These are phyloP conservation scores for Balanococcus diminutus DNA, from an alignment of 2,888 invertebrate genomes.

Conservation along the genomic window DNA sequence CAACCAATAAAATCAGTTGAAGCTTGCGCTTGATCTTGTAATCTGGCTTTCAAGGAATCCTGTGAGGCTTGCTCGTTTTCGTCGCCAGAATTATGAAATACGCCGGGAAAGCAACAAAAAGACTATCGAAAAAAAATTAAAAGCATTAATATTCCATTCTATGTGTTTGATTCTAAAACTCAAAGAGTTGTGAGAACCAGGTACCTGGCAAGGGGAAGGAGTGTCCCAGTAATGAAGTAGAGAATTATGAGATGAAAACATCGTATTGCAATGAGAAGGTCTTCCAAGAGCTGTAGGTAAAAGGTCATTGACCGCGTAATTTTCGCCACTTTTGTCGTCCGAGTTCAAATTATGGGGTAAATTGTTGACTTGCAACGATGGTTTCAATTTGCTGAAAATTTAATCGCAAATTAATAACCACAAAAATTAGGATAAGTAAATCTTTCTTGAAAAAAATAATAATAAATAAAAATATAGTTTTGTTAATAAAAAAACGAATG, in stretches of 20 bases:
- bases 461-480: too few relatives aligned
- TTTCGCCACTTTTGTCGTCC: conserved; percentile 25
- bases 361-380: background rate
- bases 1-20: conserved; percentile 40
- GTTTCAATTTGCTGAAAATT: conserved; percentile 37
- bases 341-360: background rate
- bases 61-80: conserved; percentile 51
- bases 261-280: conserved; percentile 43
- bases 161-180: background rate
- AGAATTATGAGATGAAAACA: conserved; percentile 44
- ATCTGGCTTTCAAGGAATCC: conserved; percentile 47
- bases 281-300: conserved; percentile 45
- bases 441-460: too few relatives aligned
- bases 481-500: too few relatives aligned
- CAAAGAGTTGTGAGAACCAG: too few relatives aligned
- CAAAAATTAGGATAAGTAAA: too few relatives aligned
- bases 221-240: conserved; percentile 40
- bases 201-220: conserved; percentile 45
- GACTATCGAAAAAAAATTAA: background rate
- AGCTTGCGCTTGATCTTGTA: background rate
- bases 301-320: conserved; percentile 44
- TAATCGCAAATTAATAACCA: background rate
- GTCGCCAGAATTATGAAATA: conserved; percentile 53
- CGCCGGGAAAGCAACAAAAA: conserved; percentile 51
- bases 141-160: background rate